Conservation (phyloP, 2,113 vertebrate species). For the Heterotis niloticus region DNA sequence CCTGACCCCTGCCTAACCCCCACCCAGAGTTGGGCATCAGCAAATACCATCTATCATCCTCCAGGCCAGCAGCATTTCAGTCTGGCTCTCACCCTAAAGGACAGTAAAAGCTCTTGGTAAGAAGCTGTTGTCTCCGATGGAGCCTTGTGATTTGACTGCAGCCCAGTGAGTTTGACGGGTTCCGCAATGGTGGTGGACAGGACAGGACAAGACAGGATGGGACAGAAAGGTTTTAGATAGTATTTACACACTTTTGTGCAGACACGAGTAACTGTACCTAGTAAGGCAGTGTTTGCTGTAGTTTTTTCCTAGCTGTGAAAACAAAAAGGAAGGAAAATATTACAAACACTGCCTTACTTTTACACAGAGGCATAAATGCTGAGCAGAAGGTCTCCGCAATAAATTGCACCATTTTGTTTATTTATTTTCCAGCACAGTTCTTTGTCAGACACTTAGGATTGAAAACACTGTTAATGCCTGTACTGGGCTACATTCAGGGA, state of each 20-base stretch:
- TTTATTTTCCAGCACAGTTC: neutral
- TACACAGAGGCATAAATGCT: slow-evolving; percentile 8
- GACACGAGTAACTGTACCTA: slow-evolving; percentile 59
- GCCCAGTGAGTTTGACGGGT: slow-evolving; percentile 65
- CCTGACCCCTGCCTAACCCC: slow-evolving; percentile 78
- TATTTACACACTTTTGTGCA: slow-evolving; percentile 68
- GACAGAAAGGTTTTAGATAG: slow-evolving; percentile 65
- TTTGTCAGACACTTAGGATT: neutral
- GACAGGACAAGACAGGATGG: too few species aligned
- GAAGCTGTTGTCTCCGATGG: slow-evolving; percentile 73
- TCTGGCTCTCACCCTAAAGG: slow-evolving; percentile 68
- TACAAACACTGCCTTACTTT: slow-evolving; percentile 32
- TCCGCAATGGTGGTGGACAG: slow-evolving; percentile 54
- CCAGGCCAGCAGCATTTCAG: slow-evolving; percentile 75
- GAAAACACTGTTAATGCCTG: neutral
- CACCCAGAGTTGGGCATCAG: slow-evolving; percentile 79
- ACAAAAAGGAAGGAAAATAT: slow-evolving; percentile 42
- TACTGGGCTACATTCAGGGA: neutral
- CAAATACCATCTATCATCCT: slow-evolving; percentile 85
- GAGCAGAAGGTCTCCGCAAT: slow-evolving; percentile 4
- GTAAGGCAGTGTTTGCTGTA: too few species aligned
- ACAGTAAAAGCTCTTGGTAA: slow-evolving; percentile 67
- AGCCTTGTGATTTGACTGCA: slow-evolving; percentile 72
- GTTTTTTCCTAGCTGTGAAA: slow-evolving; percentile 52
- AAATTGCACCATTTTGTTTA: neutral